These are phyloP conservation scores for Acipenser oxyrinchus DNA, from an alignment of 2,797 vertebrate species.

Conservation along the genomic window DNA sequence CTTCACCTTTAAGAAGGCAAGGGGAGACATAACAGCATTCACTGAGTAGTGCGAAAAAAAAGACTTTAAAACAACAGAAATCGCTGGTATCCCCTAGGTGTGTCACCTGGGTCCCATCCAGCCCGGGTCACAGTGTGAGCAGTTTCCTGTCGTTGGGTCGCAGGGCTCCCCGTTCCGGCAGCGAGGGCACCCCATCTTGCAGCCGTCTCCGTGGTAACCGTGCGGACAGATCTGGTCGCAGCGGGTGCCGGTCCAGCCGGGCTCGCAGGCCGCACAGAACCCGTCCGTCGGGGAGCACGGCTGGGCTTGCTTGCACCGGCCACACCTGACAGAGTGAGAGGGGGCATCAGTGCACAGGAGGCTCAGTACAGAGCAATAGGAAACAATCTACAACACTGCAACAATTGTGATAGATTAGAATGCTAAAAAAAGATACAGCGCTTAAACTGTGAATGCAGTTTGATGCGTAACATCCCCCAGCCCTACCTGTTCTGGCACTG, in stretches of 20 bases:
- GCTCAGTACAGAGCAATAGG: not conserved
- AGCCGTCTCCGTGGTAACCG: constrained; percentile 68
- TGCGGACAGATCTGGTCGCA: constrained; percentile 64
- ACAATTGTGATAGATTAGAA: too few species aligned
- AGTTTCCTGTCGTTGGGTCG: constrained; percentile 62
- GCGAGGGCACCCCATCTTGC: constrained; percentile 62
- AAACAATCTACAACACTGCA: not conserved
- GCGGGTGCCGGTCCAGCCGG: constrained; percentile 79
- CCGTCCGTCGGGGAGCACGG: constrained; percentile 68
- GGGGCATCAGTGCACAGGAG: not conserved
- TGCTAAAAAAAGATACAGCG: too few species aligned
- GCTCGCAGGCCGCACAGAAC: constrained; percentile 65
- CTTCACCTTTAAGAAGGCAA: too few species aligned
- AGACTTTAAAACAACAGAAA: not conserved
- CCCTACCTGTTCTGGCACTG: constrained; percentile 67
- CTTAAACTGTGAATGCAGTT: too few species aligned
- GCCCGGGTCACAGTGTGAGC: constrained; percentile 70
- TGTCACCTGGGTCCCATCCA: constrained; percentile 72
- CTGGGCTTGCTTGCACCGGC: constrained; percentile 58
- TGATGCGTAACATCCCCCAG: too few species aligned
- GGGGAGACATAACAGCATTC: not conserved
- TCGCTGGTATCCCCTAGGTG: not conserved
- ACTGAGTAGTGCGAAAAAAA: not conserved
- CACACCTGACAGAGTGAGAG: constrained; percentile 54
- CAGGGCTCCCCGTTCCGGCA: constrained; percentile 67